Base-by-base conservation (phyloP, 2,797 vertebrate genomes). In the Sphenopsis melanotis region DNA sequence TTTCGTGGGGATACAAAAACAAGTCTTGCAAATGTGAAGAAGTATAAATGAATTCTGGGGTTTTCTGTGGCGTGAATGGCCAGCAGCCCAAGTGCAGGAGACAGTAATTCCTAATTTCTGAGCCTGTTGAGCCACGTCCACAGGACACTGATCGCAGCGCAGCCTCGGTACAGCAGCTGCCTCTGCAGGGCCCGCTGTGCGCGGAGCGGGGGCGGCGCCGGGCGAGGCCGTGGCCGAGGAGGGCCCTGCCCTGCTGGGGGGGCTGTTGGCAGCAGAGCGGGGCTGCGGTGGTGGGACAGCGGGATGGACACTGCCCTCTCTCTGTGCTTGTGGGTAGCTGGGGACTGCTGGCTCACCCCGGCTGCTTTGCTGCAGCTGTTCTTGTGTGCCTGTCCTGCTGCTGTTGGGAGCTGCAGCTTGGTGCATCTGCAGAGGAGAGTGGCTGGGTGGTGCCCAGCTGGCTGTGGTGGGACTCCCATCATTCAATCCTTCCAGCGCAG, bases 381-480 rank as follows among this genome's bases (percentile, higher is more conserved):
- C 59, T 20, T 27, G 27, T 68, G 29, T 10, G 47, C 77, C 24
- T 29, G 53, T 37, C 26, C 14, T 23, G 34, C 42, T 11, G 59
- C 34, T 37, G 8, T 5, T 0, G 1, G 47, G 34, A 19, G 11
- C 21, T 11, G 41, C 0, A 5, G 53, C n/a, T 27, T 2, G 2
- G 16, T 1, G 5, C 29, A 2, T 12, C 18, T 2, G 4, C 52
- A 4, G 9, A 0, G 26, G 16, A 14, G n/a, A 15, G 49, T 0
- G 2, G 30, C 41, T 20, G 59, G 26, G 27, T 4, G 30, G 36
- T 52, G 49, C 57, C 39, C 12, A 0, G 0, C 30, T 16, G 44
- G 2, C 32, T 4, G 27, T 2, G 41, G 5, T 34, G 77, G 34
- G 9, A n/a, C 36, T 30, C 1, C 1, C 0, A 0, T 1, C 4